Base-by-base conservation (phyloP, 1,140 invertebrate genomes). In the Holotrichia oblita region DNA sequence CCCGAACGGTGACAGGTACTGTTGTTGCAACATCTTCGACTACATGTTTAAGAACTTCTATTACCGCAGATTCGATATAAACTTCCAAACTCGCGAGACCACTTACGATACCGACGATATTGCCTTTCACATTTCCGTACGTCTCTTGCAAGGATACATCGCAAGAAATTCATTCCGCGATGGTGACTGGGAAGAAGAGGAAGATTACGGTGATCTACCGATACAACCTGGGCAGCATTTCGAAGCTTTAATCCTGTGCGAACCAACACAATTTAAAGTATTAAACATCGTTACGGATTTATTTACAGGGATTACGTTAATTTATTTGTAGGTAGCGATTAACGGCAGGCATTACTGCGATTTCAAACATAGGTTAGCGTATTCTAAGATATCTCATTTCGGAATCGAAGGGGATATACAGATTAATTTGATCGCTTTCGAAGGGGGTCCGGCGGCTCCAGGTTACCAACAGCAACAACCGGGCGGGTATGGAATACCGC, bases 331-430 rank as follows among this genome's bases (percentile, higher is more conserved):
- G 91, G 90, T 97, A 79, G 93, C 93, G 3, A 85, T 96, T 0
- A 96, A 96, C 87, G 94, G 93, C 0, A 87, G 89, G 40, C 94
- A 96, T 85, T 95, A 93, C 85, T 89, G 91, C 42, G 92, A 95
- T 87, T 96, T 95, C 85, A 85, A 85, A 7, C 93, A 96, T 83
- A 89, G 94, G 78, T 83, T 95, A 6, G 91, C 93, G 0, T 90
- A 89, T 80, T 87, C 92, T 74, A 87, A 89, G 81, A 90, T 94
- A 12, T 89, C 90, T 0, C 90, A 94, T 86, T 79, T 96, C n/a
- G 89, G 91, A 0, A 88, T 95, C 9, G 94, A 95, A 84, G 94
- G 94, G 0, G 93, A 95, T 80, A 90, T 94, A 7, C 87, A 89
- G 80, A 81, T 95, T 40, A 87, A 89, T 69, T 88, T 91, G 48